Evolutionary conservation across 2,113 vertebrate genomes (phyloP).

Genomic region (Morone saxatilis): DNA sequence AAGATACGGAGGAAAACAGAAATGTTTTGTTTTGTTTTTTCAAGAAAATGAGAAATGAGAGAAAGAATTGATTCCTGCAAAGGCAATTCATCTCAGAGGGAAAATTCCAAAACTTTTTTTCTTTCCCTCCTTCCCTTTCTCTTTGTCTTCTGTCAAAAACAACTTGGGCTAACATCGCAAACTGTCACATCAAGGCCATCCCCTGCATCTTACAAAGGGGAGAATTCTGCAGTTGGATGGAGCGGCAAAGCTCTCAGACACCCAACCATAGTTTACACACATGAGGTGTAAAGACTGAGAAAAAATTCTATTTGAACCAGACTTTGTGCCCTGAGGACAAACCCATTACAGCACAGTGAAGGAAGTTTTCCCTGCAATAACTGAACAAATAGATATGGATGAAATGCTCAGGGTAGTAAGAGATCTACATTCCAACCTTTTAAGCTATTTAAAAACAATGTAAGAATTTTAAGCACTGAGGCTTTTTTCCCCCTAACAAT

Average conservation of each 20-base stretch:
- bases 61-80: constrained; percentile 74
- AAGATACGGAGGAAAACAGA: constrained; percentile 71
- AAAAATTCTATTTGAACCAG: constrained; percentile 63
- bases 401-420: constrained; percentile 30
- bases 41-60: constrained; percentile 49
- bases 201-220: constrained; percentile 73
- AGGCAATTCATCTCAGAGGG: constrained; percentile 73
- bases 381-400: constrained; percentile 60
- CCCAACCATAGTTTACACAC: constrained; percentile 60
- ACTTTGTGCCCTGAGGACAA: constrained; percentile 72
- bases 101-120: constrained; percentile 66
- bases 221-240: constrained; percentile 71
- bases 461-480: neutral
- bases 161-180: constrained; percentile 82
- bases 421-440: constrained; percentile 50
- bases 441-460: constrained; percentile 35
- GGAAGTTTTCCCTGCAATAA: constrained; percentile 67
- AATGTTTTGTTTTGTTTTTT: constrained; percentile 47
- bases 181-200: constrained; percentile 84
- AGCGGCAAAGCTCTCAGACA: constrained; percentile 64
- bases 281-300: constrained; percentile 58
- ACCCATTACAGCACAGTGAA: constrained; percentile 61
- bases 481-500: constrained; percentile 17
- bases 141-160: constrained; percentile 85
- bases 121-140: constrained; percentile 49